Evolutionary conservation across 2,888 invertebrate species (phyloP).

Genomic region (Agrilus mali): DNA sequence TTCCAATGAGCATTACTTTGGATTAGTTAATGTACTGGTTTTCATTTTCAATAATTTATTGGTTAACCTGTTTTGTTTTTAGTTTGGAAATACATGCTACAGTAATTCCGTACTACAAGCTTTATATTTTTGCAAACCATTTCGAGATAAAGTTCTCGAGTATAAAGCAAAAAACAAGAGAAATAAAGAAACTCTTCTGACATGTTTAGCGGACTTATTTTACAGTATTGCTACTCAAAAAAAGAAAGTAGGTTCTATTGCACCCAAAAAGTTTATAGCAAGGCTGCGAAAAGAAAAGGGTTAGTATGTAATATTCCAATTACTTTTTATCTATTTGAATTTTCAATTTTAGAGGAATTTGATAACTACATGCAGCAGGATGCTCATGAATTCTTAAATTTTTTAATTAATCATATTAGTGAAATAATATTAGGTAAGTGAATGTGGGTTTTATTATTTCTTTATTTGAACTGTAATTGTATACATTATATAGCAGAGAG

Average conservation of each 20-base stretch:
- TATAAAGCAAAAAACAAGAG: constrained; percentile 94
- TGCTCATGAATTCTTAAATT: constrained; percentile 99
- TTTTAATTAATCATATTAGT: constrained; percentile 95
- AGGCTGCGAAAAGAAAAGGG: constrained; percentile 96
- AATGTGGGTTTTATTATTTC: background rate
- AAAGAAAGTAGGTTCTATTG: constrained; percentile 98
- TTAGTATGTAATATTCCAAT: constrained; percentile 24
- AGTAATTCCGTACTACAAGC: constrained; percentile 99
- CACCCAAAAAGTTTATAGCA: constrained; percentile 99
- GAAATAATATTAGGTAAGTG: constrained; percentile 87
- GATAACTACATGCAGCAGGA: constrained; percentile 99
- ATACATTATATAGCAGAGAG: constrained; percentile 48
- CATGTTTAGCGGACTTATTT: constrained; percentile 96
- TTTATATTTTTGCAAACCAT: constrained; percentile 97
- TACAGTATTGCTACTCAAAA: constrained; percentile 99
- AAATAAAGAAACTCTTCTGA: constrained; percentile 92
- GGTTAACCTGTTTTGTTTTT: constrained; percentile 23
- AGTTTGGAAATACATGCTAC: constrained; percentile 99
- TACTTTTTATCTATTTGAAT: background rate
- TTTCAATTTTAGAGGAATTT: constrained; percentile 73
- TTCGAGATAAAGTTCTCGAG: constrained; percentile 95
- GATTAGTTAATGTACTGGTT: constrained; percentile 84
- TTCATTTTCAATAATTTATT: constrained; percentile 2
- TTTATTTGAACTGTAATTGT: background rate
- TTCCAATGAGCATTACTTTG: constrained; percentile 98